Percentiles rank a stretch among this genome's conserved stretches.
These are phyloP conservation scores for Anodontia alba DNA, from an alignment of 2,888 invertebrate species.

Conservation along the genomic window DNA sequence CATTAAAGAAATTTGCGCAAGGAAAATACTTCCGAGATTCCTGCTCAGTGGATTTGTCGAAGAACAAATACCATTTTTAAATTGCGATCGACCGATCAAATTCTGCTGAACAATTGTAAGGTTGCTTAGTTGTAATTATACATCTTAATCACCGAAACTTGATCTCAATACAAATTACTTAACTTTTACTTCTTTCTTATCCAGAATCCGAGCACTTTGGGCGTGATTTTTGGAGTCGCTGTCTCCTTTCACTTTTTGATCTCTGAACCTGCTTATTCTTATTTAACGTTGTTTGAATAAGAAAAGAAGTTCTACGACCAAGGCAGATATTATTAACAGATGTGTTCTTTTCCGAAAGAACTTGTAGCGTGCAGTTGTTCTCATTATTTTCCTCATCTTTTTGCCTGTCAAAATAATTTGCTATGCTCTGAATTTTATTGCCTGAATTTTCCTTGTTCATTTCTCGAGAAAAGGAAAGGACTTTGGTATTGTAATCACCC, in stretches of 20 bases:
- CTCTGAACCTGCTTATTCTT: not conserved
- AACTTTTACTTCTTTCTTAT: too few species aligned
- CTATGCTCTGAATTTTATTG: not conserved
- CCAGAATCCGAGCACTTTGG: too few species aligned
- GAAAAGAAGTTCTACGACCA: not conserved
- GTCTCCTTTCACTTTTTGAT: conserved; percentile 1
- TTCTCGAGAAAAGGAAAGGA: not conserved
- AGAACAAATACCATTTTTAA: too few species aligned
- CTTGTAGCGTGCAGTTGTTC: not conserved
- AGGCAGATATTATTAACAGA: not conserved
- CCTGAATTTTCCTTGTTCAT: not conserved
- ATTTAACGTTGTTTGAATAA: not conserved
- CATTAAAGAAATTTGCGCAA: too few species aligned
- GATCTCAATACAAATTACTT: too few species aligned
- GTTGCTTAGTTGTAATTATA: too few species aligned
- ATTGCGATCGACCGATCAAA: too few species aligned
- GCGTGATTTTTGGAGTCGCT: too few species aligned
- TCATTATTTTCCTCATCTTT: not conserved
- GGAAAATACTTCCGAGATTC: too few species aligned
- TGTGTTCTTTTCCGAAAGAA: not conserved
- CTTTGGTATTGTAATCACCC: not conserved
- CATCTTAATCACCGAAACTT: too few species aligned
- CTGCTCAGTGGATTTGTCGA: too few species aligned
- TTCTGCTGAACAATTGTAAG: too few species aligned
- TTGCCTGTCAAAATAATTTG: not conserved